Base-by-base conservation (phyloP, 2,113 vertebrate genomes). In the Poecile atricapillus region DNA sequence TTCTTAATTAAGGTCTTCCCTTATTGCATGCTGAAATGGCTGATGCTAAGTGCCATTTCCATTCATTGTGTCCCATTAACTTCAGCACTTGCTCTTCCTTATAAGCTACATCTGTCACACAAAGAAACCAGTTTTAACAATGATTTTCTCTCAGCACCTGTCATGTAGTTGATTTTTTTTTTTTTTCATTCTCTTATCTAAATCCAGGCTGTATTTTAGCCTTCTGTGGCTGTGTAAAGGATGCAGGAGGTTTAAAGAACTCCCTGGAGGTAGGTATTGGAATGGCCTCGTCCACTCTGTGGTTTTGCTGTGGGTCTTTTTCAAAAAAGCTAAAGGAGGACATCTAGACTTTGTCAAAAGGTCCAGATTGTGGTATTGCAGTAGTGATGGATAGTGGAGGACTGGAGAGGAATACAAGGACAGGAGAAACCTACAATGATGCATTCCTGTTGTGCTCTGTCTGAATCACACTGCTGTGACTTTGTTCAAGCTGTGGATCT, bases 381-480 rank as follows among this genome's bases (percentile, higher is more conserved):
- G 33, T 33, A 22, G 23, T 56, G 62, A 59, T 31, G 33, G 28
- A 18, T 5, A 37, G 35, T 28, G 53, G 8, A 11, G 79, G 43
- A 10, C 24, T 53, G 25, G 17, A 59, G 17, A 58, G 47, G n/a
- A 79, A 9, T 31, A 71, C 5, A 65, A 49, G 60, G n/a, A 44
- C 16, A 60, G 41, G 21, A 24, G 28, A 52, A 60, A 35, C 3
- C 7, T 28, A 1, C 8, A 15, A 15, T 1, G 2, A 20, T 55
- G 10, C 9, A 3, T 74, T 85, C 62, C 19, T 31, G 10, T 53
- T 46, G 24, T 7, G 43, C 2, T 33, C 33, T 43, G 21, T n/a
- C 15, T 0, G 0, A 83, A 58, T 16, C 33, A 10, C 4, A 0
- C 4, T 59, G 37, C 33, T 2, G 4, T 31, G 35, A 39, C 17